Evolutionary conservation across 2,888 invertebrate genomes (phyloP), one percentile per base, ranked within the genome.

Genomic region (Anagyrus pseudococci): DNA sequence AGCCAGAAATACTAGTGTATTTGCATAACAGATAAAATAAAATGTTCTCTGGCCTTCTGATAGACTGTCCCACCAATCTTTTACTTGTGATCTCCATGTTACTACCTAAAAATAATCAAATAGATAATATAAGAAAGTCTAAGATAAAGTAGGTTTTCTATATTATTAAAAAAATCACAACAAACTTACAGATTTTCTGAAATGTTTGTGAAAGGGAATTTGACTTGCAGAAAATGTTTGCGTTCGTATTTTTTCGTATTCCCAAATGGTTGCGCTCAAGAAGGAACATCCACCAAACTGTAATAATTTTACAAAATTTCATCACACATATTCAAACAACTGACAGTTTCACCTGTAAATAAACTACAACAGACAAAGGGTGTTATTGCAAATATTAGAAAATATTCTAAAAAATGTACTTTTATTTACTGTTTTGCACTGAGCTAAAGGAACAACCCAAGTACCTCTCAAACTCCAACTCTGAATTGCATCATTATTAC

Each of bases 221-320:
- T 29, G 66, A 67, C 74, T 68, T 8, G 72, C 55, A 54, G 56
- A 73, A 17, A 74, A 71, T 15, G 75, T 73, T 62, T 69, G 71
- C 26, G 66, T 67, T 58, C 84, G 74, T 69, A 85, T 77, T 61
- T 80, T 85, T 82, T 96, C 96, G 84, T 96, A 96, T 80, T 96
- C 93, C 91, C 93, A 92, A 68, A 96, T 89, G 19, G 92, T 86
- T 70, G 92, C 91, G 19, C 89, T 90, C 25, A 86, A 84, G 75
- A 94, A 85, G 75, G 90, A 89, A 19, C 87, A 85, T 48, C 89
- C 82, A 73, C 87, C 85, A 70, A 92, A 88, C 91, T 91, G 70
- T 26, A 77, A 76, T 53, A 48, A 37, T 47, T 58, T 54, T 46
- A 54, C 2, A 62, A 55, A 29, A 41, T 41, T 47, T 49, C 17